These are phyloP conservation scores for Antennarius striatus DNA, from an alignment of 2,113 vertebrate species.

Conservation along the genomic window DNA sequence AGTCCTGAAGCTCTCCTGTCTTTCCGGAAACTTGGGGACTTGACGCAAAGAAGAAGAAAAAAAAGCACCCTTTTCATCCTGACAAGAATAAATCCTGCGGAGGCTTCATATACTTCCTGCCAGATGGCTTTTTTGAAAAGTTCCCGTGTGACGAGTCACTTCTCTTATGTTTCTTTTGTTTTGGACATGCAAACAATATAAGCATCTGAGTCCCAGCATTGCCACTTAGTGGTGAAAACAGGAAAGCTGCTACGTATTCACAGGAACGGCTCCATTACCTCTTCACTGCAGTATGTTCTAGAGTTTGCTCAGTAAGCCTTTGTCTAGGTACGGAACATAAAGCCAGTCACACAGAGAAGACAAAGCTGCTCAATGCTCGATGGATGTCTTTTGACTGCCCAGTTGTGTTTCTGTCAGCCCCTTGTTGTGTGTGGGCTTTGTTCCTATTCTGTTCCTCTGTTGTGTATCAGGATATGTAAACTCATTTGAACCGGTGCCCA, in stretches of 20 bases:
- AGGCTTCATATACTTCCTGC: slow-evolving; percentile 32
- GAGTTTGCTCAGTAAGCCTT: slow-evolving; percentile 54
- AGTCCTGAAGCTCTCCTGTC: slow-evolving; percentile 62
- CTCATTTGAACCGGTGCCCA: neutral
- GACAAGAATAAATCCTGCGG: slow-evolving; percentile 15
- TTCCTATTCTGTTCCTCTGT: slow-evolving; percentile 25
- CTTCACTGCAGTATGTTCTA: slow-evolving; percentile 61
- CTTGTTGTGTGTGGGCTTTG: slow-evolving; percentile 47
- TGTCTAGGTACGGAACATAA: slow-evolving; percentile 52
- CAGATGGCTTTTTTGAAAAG: slow-evolving; percentile 41
- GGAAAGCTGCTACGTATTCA: slow-evolving; percentile 13
- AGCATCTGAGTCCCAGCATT: slow-evolving; percentile 21
- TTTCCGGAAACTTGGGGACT: slow-evolving; percentile 56
- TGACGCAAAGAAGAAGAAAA: slow-evolving; percentile 35
- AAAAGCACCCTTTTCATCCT: slow-evolving; percentile 22
- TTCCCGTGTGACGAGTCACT: slow-evolving; percentile 31
- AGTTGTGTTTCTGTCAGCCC: slow-evolving; percentile 18
- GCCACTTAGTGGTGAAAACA: slow-evolving; percentile 44
- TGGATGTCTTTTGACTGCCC: slow-evolving; percentile 35
- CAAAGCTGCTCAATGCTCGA: slow-evolving; percentile 48
- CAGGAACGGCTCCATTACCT: neutral
- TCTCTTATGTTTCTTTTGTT: slow-evolving; percentile 40
- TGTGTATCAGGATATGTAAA: slow-evolving; percentile 20
- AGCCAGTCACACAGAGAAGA: slow-evolving; percentile 44
- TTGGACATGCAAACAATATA: slow-evolving; percentile 7